Base-by-base conservation (phyloP, 2,888 invertebrate species). In the Octodonta nipae region DNA sequence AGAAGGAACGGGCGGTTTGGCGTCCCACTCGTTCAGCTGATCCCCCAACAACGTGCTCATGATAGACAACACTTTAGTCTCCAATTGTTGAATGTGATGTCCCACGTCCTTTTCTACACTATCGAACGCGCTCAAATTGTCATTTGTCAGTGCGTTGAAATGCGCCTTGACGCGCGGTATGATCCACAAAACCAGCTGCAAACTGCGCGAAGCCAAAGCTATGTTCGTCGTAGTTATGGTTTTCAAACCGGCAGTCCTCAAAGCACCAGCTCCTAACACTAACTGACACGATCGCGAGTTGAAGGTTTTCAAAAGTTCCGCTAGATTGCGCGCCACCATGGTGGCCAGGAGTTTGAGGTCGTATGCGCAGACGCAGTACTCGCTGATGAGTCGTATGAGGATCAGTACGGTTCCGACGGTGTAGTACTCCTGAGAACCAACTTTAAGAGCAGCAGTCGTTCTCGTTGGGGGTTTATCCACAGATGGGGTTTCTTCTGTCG, bases 181-280 rank as follows among this genome's bases (percentile, higher is more conserved):
- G 42, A 84, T 65, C 81, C 83, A 84, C 33, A 84, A 62, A 27
- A 89, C 68, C 13, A 89, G 69, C 51, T 88, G 85, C 16, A 89
- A 61, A 15, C 86, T 85, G 46, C 88, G 69, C 8, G 84, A 83
- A 0, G 86, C 82, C 42, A 89, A 63, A 6, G 86, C 92, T 49
- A 98, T 68, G 65, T 95, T 93, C 17, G 86, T 85, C 49, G 88
- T 92, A 3, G 93, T 91, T 43, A 93, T 93, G 14, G 88, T 91
- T 64, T 88, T 88, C 32, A 89, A 65, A 4, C 95, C 95, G 20
- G 92, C 92, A 41, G 89, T 80, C 53, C 88, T 84, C 54, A 96
- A 74, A 4, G 98, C 96, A 26, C 95, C 95, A 24, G 95, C 96
- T 26, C 95, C 96, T 33, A 98, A 68, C 33, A 98, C 87, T 46